Conservation (phyloP, 2,888 invertebrate species). For the Diploptera punctata region DNA sequence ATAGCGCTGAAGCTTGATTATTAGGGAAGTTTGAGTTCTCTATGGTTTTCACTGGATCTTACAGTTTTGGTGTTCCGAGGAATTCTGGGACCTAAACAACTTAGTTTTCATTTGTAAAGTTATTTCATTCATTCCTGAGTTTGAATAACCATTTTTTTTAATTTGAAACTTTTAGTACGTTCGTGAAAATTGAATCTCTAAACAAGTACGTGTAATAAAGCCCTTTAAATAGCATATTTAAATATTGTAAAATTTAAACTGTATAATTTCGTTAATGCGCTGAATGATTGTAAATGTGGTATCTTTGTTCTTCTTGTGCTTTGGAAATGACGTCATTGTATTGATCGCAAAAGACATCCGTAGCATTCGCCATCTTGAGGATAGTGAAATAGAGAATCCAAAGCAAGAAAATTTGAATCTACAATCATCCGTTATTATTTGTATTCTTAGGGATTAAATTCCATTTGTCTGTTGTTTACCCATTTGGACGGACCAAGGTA, state of each 20-base stretch:
- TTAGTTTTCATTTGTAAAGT: neutral
- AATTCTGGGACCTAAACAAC: slow-evolving; percentile 1
- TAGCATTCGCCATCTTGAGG: slow-evolving; percentile 60
- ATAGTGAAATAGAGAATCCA: slow-evolving; percentile 53
- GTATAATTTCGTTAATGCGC: neutral
- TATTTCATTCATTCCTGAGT: neutral
- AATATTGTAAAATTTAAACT: neutral
- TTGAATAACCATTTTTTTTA: neutral
- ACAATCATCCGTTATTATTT: slow-evolving; percentile 54
- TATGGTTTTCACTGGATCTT: too few species aligned
- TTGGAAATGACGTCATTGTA: slow-evolving; percentile 58
- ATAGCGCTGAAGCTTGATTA: too few species aligned
- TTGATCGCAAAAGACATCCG: slow-evolving; percentile 57
- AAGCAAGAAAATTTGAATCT: slow-evolving; percentile 53
- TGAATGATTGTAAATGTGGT: neutral
- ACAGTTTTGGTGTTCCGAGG: too few species aligned
- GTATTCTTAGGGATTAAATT: slow-evolving; percentile 56
- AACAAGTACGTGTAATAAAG: neutral
- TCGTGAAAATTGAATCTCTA: neutral
- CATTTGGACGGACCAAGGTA: slow-evolving; percentile 85
- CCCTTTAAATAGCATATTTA: neutral
- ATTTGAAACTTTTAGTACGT: neutral
- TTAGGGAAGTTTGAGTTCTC: too few species aligned
- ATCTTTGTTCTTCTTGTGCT: slow-evolving; percentile 19
- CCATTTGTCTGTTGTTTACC: slow-evolving; percentile 70